These are phyloP conservation scores for Spheniscus mendiculus DNA, from an alignment of 2,113 vertebrate genomes.

Conservation along the genomic window DNA sequence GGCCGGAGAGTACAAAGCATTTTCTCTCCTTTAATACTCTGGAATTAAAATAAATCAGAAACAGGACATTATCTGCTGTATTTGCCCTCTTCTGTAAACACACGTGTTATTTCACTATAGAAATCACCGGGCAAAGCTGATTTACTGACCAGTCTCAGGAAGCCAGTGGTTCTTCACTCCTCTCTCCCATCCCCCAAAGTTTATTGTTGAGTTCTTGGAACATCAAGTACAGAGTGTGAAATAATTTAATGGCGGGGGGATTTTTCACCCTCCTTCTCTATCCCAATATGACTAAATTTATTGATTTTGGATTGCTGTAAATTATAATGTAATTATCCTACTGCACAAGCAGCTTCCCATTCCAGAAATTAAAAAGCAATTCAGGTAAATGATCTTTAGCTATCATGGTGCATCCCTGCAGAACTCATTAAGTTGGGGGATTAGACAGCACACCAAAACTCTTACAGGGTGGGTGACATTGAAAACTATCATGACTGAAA, in stretches of 20 bases:
- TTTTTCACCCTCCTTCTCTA: constrained; percentile 39
- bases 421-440: constrained; percentile 74
- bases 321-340: constrained; percentile 76
- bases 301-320: constrained; percentile 76
- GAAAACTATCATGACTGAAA: constrained; percentile 13
- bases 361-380: constrained; percentile 82
- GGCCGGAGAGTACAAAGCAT: not conserved
- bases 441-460: constrained; percentile 65
- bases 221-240: constrained; percentile 29
- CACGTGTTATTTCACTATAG: not conserved
- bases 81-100: not conserved
- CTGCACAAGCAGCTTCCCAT: constrained; percentile 72
- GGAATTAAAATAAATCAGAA: not conserved
- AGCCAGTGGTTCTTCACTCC: not conserved
- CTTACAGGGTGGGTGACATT: not conserved
- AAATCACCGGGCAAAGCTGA: not conserved
- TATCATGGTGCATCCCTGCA: constrained; percentile 69
- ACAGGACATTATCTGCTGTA: not conserved
- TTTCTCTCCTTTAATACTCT: not conserved
- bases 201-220: constrained; percentile 30
- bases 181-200: constrained; percentile 20
- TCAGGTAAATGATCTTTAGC: constrained; percentile 82
- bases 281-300: constrained; percentile 71
- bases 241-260: constrained; percentile 57
- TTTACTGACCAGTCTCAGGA: not conserved